phyloP scores from a whole-genome alignment of 2,113 vertebrate species.

The Tylochromis polylepis region DNA sequence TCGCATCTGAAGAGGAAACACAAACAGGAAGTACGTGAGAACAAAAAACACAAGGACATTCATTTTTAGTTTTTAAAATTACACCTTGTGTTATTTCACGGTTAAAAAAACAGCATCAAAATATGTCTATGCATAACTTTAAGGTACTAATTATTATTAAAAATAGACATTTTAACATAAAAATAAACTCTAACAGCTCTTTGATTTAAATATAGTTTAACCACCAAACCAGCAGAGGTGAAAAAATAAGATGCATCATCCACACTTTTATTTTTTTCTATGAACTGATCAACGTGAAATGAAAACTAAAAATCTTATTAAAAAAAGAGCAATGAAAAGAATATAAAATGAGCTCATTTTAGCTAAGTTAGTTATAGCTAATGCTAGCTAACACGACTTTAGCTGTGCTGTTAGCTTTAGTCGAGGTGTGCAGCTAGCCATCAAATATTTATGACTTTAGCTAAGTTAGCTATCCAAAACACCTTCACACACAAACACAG shows the following conservation, averaged over 20 bases:
- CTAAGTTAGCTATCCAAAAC: neutral
- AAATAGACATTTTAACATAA: no score
- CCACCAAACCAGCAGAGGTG: no score
- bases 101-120: neutral
- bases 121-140: neutral
- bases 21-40: neutral
- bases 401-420: neutral
- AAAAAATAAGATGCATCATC: no score
- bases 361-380: accelerated
- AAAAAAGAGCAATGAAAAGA: accelerated
- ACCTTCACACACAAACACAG: no score
- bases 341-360: neutral
- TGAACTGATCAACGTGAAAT: neutral
- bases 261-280: no score
- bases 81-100: neutral
- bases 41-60: neutral
- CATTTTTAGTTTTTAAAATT: neutral
- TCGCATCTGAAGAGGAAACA: conserved; percentile 78
- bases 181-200: no score
- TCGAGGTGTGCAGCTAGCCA: neutral
- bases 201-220: no score
- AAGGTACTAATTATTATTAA: neutral
- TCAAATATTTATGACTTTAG: neutral
- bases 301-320: neutral
- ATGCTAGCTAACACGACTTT: neutral